Conservation (phyloP, 2,113 vertebrate species). For the Hyla sarda region DNA sequence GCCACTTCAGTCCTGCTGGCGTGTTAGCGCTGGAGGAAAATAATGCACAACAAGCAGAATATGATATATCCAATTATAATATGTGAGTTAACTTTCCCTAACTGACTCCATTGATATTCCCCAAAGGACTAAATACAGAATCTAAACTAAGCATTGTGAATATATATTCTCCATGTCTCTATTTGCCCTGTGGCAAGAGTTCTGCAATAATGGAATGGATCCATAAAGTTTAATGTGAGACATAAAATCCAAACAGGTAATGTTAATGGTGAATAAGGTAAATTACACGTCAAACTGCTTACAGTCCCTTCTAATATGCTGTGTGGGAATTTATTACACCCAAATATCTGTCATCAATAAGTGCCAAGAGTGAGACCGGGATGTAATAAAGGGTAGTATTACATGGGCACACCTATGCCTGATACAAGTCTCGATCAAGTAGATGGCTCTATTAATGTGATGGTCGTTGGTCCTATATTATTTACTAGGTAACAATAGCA, state of each 20-base stretch:
- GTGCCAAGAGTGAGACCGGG: no score
- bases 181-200: not conserved
- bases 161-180: conserved; percentile 14
- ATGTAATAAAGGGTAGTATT: no score
- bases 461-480: no score
- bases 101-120: conserved; percentile 48
- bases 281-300: not conserved
- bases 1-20: conserved; percentile 39
- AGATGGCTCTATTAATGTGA: no score
- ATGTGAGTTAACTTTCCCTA: conserved; percentile 49
- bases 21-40: conserved; percentile 44
- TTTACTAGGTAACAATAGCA: no score
- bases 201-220: conserved; percentile 28
- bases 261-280: not conserved
- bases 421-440: no score
- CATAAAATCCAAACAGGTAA: not conserved
- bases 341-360: no score
- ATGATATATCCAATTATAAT: conserved; percentile 57
- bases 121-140: conserved; percentile 34
- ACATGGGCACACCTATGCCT: no score
- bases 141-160: conserved; percentile 36
- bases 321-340: not conserved
- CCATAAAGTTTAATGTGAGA: conserved; percentile 13
- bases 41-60: conserved; percentile 57
- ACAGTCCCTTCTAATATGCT: not conserved